Percentiles rank a stretch among this genome's conserved stretches.
These are phyloP conservation scores for Cirrhinus molitorella DNA, from an alignment of 2,797 vertebrate species.

Conservation along the genomic window DNA sequence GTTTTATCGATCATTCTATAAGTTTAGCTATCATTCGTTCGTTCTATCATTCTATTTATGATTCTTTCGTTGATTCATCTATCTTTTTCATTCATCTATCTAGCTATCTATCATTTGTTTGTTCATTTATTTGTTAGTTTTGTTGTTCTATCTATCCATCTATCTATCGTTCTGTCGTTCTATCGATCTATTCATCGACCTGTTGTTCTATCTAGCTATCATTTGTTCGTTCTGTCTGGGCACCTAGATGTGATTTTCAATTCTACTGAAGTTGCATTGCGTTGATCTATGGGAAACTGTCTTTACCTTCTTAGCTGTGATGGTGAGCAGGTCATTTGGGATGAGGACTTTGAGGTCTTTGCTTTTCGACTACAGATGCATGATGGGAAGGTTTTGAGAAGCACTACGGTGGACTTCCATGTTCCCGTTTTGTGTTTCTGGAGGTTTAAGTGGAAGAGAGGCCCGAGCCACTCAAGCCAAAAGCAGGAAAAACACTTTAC, in stretches of 20 bases:
- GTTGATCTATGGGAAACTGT: background rate
- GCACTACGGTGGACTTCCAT: slow-evolving; percentile 21
- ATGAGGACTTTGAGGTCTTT: slow-evolving; percentile 17
- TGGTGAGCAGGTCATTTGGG: background rate
- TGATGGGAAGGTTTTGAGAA: slow-evolving; percentile 23
- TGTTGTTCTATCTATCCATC: background rate
- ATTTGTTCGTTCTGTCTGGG: background rate
- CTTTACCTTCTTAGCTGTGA: background rate
- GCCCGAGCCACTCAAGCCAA: slow-evolving; percentile 58
- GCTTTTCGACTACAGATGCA: background rate
- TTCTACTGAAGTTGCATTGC: background rate
- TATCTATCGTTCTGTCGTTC: background rate
- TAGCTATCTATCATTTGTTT: background rate
- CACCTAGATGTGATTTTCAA: background rate
- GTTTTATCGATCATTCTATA: too few relatives aligned
- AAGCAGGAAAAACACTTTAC: slow-evolving; percentile 57
- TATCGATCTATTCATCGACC: background rate
- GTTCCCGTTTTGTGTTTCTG: slow-evolving; percentile 50
- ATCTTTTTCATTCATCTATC: background rate
- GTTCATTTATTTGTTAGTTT: too few relatives aligned
- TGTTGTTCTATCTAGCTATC: too few relatives aligned
- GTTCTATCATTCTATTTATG: too few relatives aligned
- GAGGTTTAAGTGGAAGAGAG: slow-evolving; percentile 40
- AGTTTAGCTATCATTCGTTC: too few relatives aligned
- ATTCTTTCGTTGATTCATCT: fast-evolving